Evolutionary conservation across 2,888 invertebrate species (phyloP), one percentile per base, ranked within the genome.

Genomic region (Teleiodes luculella): DNA sequence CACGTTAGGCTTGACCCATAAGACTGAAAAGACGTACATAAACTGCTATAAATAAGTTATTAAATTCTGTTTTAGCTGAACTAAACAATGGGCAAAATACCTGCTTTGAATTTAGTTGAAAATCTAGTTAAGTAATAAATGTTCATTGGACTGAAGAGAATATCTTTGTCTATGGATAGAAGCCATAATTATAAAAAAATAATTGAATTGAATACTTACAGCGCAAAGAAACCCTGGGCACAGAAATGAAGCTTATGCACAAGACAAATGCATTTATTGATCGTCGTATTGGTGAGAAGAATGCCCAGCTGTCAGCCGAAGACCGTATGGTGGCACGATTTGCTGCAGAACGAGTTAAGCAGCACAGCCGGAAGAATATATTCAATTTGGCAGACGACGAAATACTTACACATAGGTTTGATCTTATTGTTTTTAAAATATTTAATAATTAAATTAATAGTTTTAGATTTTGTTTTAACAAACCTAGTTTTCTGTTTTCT

Each of bases 381-480:
- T 98, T 94, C 66, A 97, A 96, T 76, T 83, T 98, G 45, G 96
- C 96, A 52, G 97, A 97, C 68, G 96, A 97, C 66, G 97, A 97
- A 70, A 88, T 95, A 30, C 84, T 99, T 50, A 99, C 98, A 0
- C 98, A 99, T 74, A 93, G 88, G 90, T 88, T 62, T 33, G 20
- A 33, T 47, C 11, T 13, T 4, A 8, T 33, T 53, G 35, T 35
- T 47, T 33, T n/a, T 13, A 24, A n/a, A 43, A 20, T 2, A 20
- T 3, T 2, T 3, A 18, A n/a, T n/a, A 18, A 36, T 13, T 36
- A 36, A 36, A 36, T 36, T 13, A 36, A 36, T n/a, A n/a, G n/a
- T n/a, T n/a, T n/a, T n/a, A n/a, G n/a, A n/a, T n/a, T n/a, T n/a
- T n/a, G n/a, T n/a, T n/a, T n/a, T n/a, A n/a, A n/a, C n/a, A n/a